phyloP scores from a whole-genome alignment of 2,797 vertebrate species.

The Oreortyx pictus region DNA sequence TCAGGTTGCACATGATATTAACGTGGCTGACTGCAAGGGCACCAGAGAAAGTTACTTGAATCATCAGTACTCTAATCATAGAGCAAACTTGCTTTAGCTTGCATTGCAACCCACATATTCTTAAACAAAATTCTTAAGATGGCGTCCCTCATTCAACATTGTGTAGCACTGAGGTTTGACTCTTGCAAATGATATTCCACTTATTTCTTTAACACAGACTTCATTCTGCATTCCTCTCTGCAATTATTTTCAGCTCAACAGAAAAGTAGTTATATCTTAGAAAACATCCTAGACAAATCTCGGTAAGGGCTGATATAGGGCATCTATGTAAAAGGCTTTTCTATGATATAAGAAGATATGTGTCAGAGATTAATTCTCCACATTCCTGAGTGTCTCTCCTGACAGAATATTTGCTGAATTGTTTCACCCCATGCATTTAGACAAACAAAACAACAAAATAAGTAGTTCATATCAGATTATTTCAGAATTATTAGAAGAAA shows the following conservation, averaged over 20 bases:
- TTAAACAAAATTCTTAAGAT: neutral
- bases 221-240: neutral
- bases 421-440: neutral
- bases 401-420: neutral
- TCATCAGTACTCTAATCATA: neutral
- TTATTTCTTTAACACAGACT: neutral
- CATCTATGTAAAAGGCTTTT: neutral
- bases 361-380: neutral
- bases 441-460: neutral
- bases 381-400: neutral
- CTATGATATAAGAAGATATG: rapidly evolving
- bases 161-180: neutral
- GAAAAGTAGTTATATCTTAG: neutral
- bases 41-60: neutral
- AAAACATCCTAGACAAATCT: neutral
- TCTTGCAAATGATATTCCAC: neutral
- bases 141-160: neutral
- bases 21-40: neutral
- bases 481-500: constrained; percentile 7
- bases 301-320: neutral
- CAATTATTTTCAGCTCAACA: neutral
- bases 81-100: neutral
- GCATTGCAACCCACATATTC: rapidly evolving
- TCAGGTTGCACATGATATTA: neutral
- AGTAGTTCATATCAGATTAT: neutral